Conservation (phyloP, 2,797 vertebrate genomes). For the Epinephelus coioides region DNA sequence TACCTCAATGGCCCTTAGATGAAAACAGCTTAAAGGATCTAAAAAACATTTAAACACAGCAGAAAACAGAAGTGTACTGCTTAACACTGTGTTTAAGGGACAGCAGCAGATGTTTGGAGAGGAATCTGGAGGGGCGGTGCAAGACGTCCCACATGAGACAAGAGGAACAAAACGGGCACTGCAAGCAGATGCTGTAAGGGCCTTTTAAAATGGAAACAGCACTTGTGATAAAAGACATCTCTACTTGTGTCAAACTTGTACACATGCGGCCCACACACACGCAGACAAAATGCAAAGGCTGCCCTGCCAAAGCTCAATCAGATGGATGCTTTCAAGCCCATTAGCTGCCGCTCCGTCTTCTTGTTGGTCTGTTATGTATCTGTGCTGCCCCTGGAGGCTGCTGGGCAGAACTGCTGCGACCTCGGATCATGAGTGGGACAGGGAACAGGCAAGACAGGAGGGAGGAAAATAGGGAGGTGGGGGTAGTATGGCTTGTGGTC, state of each 20-base stretch:
- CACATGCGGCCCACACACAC: slow-evolving; percentile 40
- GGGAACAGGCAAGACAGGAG: slow-evolving; percentile 5
- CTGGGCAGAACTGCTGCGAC: slow-evolving; percentile 28
- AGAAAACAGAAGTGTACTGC: slow-evolving; percentile 23
- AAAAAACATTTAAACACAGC: slow-evolving; percentile 26
- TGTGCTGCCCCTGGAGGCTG: slow-evolving; percentile 59
- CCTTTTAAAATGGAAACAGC: slow-evolving; percentile 8
- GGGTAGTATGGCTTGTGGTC: slow-evolving; percentile 77
- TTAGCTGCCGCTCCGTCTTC: slow-evolving; percentile 14
- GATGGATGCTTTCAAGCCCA: slow-evolving; percentile 18
- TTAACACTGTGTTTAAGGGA: slow-evolving; percentile 49
- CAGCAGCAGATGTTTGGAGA: slow-evolving; percentile 46
- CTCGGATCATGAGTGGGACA: slow-evolving; percentile 12
- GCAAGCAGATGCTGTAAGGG: slow-evolving; percentile 20
- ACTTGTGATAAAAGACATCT: slow-evolving; percentile 3
- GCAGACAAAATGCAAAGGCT: background rate
- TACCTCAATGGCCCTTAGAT: slow-evolving; percentile 42
- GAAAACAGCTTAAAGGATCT: slow-evolving; percentile 59
- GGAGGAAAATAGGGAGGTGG: background rate
- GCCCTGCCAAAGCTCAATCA: slow-evolving; percentile 9
- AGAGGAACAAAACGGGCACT: slow-evolving; percentile 13
- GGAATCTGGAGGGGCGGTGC: slow-evolving; percentile 40
- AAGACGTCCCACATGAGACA: slow-evolving; percentile 37
- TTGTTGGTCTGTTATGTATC: slow-evolving; percentile 7
- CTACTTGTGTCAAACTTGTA: background rate